Conservation (phyloP, 2,888 invertebrate genomes). For the Dryococelus australis region DNA sequence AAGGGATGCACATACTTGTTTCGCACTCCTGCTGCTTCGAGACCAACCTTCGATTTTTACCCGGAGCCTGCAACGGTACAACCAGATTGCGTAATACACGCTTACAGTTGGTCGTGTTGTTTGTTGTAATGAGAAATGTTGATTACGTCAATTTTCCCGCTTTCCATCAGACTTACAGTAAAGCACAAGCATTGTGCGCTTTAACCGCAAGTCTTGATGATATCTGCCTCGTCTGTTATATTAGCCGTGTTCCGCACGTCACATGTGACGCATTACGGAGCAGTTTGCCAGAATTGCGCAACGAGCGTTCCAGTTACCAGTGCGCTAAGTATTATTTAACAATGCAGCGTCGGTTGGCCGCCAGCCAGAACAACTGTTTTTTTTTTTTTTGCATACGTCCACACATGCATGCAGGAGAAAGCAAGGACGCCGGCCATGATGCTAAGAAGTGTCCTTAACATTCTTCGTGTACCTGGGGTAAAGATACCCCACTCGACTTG, state of each 20-base stretch:
- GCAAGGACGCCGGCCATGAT: neutral
- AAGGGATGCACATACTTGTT: too few species aligned
- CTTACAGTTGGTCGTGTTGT: neutral
- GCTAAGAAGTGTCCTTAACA: neutral
- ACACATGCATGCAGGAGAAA: neutral
- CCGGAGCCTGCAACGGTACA: neutral
- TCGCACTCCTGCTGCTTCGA: too few species aligned
- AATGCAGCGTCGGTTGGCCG: neutral
- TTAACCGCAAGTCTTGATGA: neutral
- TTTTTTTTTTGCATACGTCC: too few species aligned
- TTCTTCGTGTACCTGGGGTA: neutral
- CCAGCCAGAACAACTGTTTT: neutral
- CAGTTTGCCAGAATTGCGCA: neutral
- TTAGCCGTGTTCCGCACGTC: neutral
- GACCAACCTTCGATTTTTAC: too few species aligned
- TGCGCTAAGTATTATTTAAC: neutral
- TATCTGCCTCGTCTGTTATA: too few species aligned
- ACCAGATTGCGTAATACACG: neutral
- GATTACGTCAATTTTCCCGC: neutral
- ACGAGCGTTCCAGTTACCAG: neutral
- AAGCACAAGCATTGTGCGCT: neutral
- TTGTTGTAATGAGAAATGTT: neutral
- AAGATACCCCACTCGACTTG: neutral
- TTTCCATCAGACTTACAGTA: neutral
- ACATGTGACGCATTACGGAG: neutral